These are phyloP conservation scores for Lepidotrigona ventralis DNA, from an alignment of 1,140 invertebrate genomes.

Conservation along the genomic window DNA sequence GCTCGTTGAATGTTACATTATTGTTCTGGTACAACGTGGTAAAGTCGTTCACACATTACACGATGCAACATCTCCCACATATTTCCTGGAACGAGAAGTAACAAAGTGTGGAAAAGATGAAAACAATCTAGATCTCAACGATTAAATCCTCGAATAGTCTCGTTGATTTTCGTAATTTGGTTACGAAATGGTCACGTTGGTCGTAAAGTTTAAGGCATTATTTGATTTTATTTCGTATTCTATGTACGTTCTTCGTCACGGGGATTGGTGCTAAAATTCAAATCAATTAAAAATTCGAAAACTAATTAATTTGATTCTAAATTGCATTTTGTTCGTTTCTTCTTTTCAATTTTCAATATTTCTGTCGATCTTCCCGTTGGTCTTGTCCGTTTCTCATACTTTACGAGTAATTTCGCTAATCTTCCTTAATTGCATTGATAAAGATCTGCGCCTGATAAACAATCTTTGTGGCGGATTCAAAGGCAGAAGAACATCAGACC, in stretches of 20 bases:
- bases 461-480: too few relatives aligned
- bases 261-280: too few relatives aligned
- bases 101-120: not conserved
- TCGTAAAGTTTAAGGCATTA: too few relatives aligned
- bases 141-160: too few relatives aligned
- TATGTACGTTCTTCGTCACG: too few relatives aligned
- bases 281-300: too few relatives aligned
- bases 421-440: not conserved
- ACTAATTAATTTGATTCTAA: too few relatives aligned
- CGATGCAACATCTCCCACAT: not conserved
- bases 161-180: too few relatives aligned
- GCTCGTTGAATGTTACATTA: not conserved
- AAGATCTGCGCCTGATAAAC: not conserved
- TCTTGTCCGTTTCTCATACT: too few relatives aligned
- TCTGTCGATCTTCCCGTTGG: fast-evolving
- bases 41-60: not conserved
- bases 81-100: not conserved
- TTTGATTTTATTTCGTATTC: too few relatives aligned
- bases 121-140: not conserved
- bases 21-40: not conserved
- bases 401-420: not conserved
- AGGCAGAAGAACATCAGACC: not conserved
- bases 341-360: too few relatives aligned
- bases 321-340: not conserved
- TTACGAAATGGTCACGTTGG: too few relatives aligned